phyloP scores from a whole-genome alignment of 1,140 invertebrate species.

The Caenorhabditis tropicalis region DNA sequence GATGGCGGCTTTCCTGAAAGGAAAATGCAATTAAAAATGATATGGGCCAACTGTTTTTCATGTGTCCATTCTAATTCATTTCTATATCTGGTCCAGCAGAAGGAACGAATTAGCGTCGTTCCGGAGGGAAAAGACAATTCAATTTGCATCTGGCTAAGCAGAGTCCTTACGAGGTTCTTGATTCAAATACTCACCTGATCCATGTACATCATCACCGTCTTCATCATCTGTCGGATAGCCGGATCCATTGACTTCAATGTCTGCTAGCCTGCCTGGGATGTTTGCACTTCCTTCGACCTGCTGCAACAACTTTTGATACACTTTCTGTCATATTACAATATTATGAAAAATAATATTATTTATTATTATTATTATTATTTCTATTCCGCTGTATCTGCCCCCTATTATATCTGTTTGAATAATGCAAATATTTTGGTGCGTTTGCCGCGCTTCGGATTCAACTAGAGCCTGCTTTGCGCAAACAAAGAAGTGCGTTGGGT shows the following conservation, averaged over 20 bases:
- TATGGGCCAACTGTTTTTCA: neutral
- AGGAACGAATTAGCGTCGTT: neutral
- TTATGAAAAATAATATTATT: neutral
- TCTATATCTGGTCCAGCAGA: neutral
- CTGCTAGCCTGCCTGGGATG: neutral
- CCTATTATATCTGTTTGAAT: slow-evolving; percentile 41
- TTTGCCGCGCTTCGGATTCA: slow-evolving; percentile 29
- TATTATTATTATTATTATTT: slow-evolving; percentile 26
- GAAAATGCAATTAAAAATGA: neutral
- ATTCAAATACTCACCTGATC: slow-evolving; percentile 2
- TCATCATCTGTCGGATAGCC: slow-evolving; percentile 35
- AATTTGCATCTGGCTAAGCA: neutral
- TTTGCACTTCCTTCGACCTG: slow-evolving; percentile 30
- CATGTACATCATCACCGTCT: slow-evolving; percentile 25
- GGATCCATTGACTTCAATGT: slow-evolving; percentile 39
- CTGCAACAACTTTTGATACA: neutral
- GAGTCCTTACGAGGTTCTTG: neutral
- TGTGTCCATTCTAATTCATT: neutral
- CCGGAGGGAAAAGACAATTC: neutral
- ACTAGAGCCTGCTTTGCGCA: neutral
- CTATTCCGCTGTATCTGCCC: neutral
- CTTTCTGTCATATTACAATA: neutral
- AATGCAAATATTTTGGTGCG: slow-evolving; percentile 44
- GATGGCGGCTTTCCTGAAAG: slow-evolving; percentile 31
- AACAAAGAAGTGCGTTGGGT: slow-evolving; percentile 17